A percentile compares a stretch with the other conserved stretches of the same genome.
These are phyloP conservation scores for Donacobius atricapilla DNA, from an alignment of 2,113 vertebrate species.

Conservation along the genomic window DNA sequence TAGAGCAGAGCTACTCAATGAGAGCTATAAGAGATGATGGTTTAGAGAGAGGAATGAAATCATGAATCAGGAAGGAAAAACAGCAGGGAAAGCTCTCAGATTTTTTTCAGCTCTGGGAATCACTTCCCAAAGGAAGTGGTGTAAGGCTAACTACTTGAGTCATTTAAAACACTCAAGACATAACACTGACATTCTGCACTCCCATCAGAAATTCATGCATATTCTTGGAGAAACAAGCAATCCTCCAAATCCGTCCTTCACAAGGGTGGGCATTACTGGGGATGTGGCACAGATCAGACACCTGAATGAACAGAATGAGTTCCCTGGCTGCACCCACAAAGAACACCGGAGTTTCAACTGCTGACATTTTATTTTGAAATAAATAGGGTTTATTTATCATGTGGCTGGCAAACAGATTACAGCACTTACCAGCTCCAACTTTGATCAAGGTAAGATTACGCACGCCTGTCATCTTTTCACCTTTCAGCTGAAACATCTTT, in stretches of 20 bases:
- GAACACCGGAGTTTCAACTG: neutral
- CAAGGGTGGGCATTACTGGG: neutral
- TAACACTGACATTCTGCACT: neutral
- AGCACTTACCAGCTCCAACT: neutral
- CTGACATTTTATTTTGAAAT: neutral
- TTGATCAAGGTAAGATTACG: neutral
- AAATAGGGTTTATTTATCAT: neutral
- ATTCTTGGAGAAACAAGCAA: neutral
- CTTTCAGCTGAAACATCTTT: neutral
- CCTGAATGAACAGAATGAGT: neutral
- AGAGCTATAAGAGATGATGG: neutral
- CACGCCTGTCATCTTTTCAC: neutral
- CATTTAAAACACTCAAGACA: neutral
- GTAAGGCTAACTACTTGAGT: neutral
- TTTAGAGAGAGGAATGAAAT: neutral
- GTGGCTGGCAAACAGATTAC: neutral
- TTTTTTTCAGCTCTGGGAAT: conserved; percentile 47
- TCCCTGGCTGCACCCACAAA: neutral
- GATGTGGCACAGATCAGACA: fast-evolving
- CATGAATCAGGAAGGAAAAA: neutral
- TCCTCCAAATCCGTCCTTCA: neutral
- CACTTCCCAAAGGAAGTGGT: conserved; percentile 57
- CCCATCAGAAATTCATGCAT: neutral
- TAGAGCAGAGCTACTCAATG: neutral
- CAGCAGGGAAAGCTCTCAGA: conserved; percentile 43